phyloP scores from a whole-genome alignment of 2,797 vertebrate species.

The Chrosomus eos region DNA sequence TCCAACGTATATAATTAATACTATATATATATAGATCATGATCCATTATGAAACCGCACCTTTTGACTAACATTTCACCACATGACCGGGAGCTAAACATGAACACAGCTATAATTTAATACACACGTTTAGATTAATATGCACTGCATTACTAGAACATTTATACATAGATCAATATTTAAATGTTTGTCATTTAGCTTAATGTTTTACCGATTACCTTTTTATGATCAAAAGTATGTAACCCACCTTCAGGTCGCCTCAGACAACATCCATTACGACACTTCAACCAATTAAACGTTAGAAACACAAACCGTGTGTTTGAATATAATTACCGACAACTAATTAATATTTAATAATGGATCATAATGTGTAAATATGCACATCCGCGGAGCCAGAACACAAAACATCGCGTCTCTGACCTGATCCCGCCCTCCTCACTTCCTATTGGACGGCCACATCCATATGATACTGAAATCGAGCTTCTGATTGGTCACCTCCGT shows the following conservation, averaged over 20 bases:
- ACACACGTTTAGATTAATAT: neutral
- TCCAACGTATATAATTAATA: neutral
- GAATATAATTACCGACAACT: neutral
- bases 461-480: neutral
- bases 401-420: neutral
- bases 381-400: neutral
- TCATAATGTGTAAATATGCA: neutral
- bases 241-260: slow-evolving; percentile 11
- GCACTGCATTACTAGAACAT: neutral
- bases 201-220: neutral
- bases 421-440: neutral
- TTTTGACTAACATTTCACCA: neutral
- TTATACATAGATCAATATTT: neutral
- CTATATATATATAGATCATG: neutral
- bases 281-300: neutral
- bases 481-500: neutral
- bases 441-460: neutral
- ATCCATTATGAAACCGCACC: neutral
- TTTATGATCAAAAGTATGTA: neutral
- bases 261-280: neutral
- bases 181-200: too few relatives aligned
- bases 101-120: neutral
- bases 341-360: neutral
- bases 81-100: neutral
- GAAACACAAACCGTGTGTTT: neutral